A percentile compares a stretch with the other conserved stretches of the same genome.
phyloP scores from a whole-genome alignment of 2,888 invertebrate genomes.

The Chirona hameri region DNA sequence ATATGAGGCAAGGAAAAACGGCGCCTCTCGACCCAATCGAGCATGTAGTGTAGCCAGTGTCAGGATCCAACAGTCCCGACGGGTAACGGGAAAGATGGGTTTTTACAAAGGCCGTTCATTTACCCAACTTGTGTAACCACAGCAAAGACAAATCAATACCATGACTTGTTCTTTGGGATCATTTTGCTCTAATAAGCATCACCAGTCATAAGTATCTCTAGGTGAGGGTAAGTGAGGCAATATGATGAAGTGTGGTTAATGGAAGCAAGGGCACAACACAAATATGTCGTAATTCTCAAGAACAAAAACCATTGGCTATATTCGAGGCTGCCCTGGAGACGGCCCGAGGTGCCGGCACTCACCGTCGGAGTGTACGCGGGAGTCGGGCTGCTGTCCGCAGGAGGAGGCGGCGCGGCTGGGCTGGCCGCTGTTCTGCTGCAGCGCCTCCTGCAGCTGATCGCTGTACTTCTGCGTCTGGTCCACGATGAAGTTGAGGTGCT shows the following conservation, averaged over 20 bases:
- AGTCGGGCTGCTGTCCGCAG: not conserved
- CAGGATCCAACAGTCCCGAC: not conserved
- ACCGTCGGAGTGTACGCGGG: constrained; percentile 47
- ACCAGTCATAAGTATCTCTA: too few relatives aligned
- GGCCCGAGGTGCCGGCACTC: constrained; percentile 35
- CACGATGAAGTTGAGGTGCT: constrained; percentile 95
- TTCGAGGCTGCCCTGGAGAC: too few relatives aligned
- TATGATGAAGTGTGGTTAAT: too few relatives aligned
- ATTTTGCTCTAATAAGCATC: too few relatives aligned
- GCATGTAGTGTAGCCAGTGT: not conserved
- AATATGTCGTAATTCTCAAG: too few relatives aligned
- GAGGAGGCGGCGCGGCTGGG: constrained; percentile 58
- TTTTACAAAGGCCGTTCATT: not conserved
- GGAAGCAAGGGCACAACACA: too few relatives aligned
- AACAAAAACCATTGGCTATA: too few relatives aligned
- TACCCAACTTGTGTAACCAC: not conserved
- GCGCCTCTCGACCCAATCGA: too few relatives aligned
- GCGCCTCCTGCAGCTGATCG: constrained; percentile 76
- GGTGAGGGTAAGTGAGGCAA: too few relatives aligned
- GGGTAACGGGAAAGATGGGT: not conserved
- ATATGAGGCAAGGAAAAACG: not conserved
- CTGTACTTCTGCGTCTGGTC: constrained; percentile 98
- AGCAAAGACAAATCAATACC: not conserved
- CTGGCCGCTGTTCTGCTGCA: constrained; percentile 89
- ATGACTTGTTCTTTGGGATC: not conserved